These are phyloP conservation scores for Prionace glauca DNA, from an alignment of 2,797 vertebrate genomes.

Conservation along the genomic window DNA sequence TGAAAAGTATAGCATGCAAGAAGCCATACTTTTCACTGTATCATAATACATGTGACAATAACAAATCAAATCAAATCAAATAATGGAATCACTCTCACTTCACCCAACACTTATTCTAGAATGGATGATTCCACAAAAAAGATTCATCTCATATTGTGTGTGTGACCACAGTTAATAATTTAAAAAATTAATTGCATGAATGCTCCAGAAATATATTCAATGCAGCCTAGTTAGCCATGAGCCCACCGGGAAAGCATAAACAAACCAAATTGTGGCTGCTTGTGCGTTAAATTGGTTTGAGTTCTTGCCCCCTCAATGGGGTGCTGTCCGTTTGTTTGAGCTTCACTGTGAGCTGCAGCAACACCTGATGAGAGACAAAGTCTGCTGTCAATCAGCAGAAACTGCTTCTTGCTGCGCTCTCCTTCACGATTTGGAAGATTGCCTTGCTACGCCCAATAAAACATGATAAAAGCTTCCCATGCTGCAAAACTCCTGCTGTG, in stretches of 20 bases:
- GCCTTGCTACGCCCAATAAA: neutral
- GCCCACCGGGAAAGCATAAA: neutral
- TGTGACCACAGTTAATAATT: neutral
- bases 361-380: neutral
- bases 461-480: neutral
- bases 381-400: neutral
- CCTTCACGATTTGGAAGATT: neutral
- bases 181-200: neutral
- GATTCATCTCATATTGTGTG: neutral
- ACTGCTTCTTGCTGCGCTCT: neutral
- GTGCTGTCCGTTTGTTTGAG: neutral
- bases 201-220: neutral
- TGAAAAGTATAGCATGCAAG: no score
- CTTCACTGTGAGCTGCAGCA: neutral
- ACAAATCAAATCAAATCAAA: no score
- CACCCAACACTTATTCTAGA: no score
- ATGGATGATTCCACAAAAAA: neutral
- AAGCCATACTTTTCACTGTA: no score
- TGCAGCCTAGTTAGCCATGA: neutral
- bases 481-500: neutral
- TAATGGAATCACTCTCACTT: no score
- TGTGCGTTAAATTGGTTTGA: conserved; percentile 6
- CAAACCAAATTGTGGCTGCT: neutral
- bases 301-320: neutral
- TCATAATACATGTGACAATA: no score